Evolutionary conservation across 2,797 vertebrate genomes (phyloP).

Genomic region (Nannoperca obscura): DNA sequence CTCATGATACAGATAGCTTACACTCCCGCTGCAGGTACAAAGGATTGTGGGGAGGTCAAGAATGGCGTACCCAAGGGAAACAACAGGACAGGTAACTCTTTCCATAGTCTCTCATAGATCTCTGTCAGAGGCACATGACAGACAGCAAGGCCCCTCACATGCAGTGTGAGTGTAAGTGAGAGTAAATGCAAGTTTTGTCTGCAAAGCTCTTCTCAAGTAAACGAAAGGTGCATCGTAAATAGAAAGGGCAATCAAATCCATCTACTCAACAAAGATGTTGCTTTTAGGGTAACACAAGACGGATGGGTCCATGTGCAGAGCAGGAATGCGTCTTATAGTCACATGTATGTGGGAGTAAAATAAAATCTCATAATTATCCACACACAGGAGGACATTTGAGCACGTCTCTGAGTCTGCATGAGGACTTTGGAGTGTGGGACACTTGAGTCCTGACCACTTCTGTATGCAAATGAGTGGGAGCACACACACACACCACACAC

Average conservation of each 20-base stretch:
- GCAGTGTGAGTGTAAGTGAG: neutral
- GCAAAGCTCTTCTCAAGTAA: neutral
- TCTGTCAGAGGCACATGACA: neutral
- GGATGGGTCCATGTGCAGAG: neutral
- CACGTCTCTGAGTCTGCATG: slow-evolving; percentile 14
- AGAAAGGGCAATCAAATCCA: slow-evolving; percentile 14
- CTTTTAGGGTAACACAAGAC: slow-evolving; percentile 7
- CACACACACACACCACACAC: neutral
- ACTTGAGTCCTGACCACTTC: slow-evolving; percentile 32
- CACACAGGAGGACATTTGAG: slow-evolving; percentile 41
- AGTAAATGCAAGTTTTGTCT: slow-evolving; percentile 11
- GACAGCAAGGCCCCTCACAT: neutral
- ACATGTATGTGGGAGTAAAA: slow-evolving; percentile 21
- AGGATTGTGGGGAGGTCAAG: neutral
- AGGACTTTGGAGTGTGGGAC: slow-evolving; percentile 42
- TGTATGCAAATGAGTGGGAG: slow-evolving; percentile 38
- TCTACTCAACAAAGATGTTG: neutral
- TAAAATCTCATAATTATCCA: slow-evolving; percentile 27
- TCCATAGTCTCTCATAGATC: slow-evolving; percentile 2
- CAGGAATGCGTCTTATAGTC: slow-evolving; percentile 13
- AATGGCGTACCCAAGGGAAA: slow-evolving; percentile 34
- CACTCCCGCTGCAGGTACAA: slow-evolving; percentile 22
- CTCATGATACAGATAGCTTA: slow-evolving; percentile 19
- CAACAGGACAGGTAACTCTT: slow-evolving; percentile 33
- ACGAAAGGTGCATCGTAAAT: neutral